Evolutionary conservation across 2,888 invertebrate genomes (phyloP).

Genomic region (Caenorhabditis wallacei): DNA sequence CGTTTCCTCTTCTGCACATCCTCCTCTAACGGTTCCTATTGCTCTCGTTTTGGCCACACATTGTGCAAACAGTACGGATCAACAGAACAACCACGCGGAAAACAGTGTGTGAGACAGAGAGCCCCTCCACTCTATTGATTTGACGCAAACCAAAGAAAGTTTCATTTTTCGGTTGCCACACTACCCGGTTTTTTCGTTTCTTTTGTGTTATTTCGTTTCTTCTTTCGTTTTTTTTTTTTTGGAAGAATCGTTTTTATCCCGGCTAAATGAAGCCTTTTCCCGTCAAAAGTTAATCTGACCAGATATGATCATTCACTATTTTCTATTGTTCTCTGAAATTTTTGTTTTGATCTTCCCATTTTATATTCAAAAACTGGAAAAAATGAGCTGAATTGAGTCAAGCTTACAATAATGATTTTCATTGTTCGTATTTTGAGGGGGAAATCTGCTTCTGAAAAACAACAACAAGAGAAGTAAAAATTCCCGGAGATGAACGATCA

Average conservation of each 20-base stretch:
- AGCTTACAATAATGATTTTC: too few species aligned
- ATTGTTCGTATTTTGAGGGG: background rate
- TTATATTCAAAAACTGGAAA: too few species aligned
- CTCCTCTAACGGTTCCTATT: background rate
- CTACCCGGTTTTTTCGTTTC: background rate
- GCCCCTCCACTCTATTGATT: slow-evolving; percentile 38
- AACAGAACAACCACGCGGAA: slow-evolving; percentile 61
- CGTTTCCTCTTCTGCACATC: slow-evolving; percentile 21
- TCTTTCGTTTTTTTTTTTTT: background rate
- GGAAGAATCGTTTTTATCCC: background rate
- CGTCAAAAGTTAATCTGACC: too few species aligned
- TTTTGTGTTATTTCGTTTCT: background rate
- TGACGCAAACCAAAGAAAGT: slow-evolving; percentile 24
- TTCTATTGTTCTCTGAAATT: too few species aligned
- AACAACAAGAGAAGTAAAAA: background rate
- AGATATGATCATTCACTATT: too few species aligned
- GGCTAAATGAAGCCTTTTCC: too few species aligned
- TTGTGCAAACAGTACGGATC: slow-evolving; percentile 55
- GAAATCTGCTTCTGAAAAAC: background rate
- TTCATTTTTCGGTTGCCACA: slow-evolving; percentile 30
- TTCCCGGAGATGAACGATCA: slow-evolving; percentile 22
- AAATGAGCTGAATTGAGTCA: too few species aligned
- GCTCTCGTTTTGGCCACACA: slow-evolving; percentile 45
- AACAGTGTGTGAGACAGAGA: slow-evolving; percentile 5
- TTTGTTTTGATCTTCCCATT: too few species aligned